Conservation (phyloP, 2,888 invertebrate genomes). For the Megaustenia siamemsis region DNA sequence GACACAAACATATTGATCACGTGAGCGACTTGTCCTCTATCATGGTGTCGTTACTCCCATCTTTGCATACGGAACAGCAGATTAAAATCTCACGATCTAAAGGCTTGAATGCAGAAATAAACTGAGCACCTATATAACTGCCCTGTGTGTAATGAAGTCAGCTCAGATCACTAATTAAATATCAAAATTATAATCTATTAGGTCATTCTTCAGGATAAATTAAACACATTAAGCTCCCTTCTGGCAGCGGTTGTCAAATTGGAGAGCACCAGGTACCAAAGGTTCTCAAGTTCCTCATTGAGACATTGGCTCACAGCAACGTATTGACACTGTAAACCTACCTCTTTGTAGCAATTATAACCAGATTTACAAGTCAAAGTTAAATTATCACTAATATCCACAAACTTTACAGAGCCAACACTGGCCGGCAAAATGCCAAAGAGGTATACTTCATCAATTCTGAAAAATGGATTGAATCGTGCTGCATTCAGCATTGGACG, state of each 20-base stretch:
- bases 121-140: no score
- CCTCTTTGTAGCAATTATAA: background rate
- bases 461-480: conserved; percentile 75
- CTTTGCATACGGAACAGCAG: no score
- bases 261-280: conserved; percentile 26
- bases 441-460: conserved; percentile 79
- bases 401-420: conserved; percentile 65
- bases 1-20: no score
- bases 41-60: no score
- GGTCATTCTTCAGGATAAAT: background rate
- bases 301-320: conserved; percentile 37
- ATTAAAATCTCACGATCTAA: no score
- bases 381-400: conserved; percentile 89
- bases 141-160: no score
- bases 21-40: no score
- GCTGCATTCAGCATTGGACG: conserved; percentile 70
- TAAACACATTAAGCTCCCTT: conserved; percentile 13
- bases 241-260: background rate
- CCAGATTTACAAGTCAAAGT: conserved; percentile 82
- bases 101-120: no score
- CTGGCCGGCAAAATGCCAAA: conserved; percentile 75
- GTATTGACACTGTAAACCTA: conserved; percentile 6
- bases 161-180: no score
- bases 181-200: no score
- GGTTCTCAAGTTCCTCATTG: background rate